These are phyloP conservation scores for Orgyia antiqua DNA, from an alignment of 2,888 invertebrate genomes.

Conservation along the genomic window DNA sequence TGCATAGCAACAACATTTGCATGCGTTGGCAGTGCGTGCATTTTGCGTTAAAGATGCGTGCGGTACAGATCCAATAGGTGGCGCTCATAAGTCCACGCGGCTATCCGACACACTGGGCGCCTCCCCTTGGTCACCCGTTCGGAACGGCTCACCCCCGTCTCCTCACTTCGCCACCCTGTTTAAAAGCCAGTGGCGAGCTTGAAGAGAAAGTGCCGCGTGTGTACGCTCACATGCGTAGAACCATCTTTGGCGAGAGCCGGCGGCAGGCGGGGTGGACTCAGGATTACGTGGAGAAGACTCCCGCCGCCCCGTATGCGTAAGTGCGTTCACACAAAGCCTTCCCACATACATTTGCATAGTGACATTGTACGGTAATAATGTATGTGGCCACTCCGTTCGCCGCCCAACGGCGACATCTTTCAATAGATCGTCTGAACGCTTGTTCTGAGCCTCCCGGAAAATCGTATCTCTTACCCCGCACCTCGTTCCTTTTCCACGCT, in stretches of 20 bases:
- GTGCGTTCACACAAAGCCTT: constrained; percentile 75
- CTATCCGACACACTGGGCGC: constrained; percentile 43
- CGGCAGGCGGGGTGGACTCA: constrained; percentile 53
- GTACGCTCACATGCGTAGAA: constrained; percentile 73
- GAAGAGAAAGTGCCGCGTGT: constrained; percentile 79
- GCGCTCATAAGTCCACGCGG: constrained; percentile 44
- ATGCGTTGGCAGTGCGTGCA: background rate
- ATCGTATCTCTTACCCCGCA: constrained; percentile 10
- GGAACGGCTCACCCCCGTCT: constrained; percentile 57
- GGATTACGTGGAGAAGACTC: constrained; percentile 67
- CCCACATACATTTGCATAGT: constrained; percentile 77
- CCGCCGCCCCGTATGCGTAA: constrained; percentile 70
- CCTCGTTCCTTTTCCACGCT: constrained; percentile 7
- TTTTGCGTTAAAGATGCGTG: constrained; percentile 14
- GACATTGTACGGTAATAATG: constrained; percentile 76
- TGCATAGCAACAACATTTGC: constrained; percentile 3
- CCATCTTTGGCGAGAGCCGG: constrained; percentile 66
- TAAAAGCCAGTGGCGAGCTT: constrained; percentile 80
- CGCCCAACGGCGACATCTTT: constrained; percentile 62
- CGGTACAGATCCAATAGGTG: constrained; percentile 29
- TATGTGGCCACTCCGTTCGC: constrained; percentile 71
- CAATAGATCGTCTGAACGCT: constrained; percentile 58
- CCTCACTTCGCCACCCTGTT: constrained; percentile 66
- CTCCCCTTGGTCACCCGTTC: constrained; percentile 79
- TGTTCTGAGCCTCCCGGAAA: constrained; percentile 29